Percentiles rank a stretch among this genome's conserved stretches.
These are phyloP conservation scores for Orius insidiosus DNA, from an alignment of 1,140 invertebrate genomes.

Conservation along the genomic window DNA sequence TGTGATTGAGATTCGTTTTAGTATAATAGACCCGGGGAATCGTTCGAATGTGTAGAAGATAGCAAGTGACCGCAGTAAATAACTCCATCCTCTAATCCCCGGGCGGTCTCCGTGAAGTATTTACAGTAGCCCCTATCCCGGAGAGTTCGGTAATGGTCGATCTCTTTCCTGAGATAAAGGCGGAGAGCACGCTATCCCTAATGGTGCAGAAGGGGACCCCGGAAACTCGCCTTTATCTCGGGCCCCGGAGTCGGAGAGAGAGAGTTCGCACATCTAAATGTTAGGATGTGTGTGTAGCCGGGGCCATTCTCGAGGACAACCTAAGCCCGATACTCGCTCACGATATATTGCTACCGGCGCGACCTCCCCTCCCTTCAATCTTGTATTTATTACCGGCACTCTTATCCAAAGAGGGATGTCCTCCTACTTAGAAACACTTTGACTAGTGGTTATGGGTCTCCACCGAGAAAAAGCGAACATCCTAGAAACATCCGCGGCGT, in stretches of 20 bases:
- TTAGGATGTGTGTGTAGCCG: neutral
- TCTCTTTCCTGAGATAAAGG: conserved; percentile 6
- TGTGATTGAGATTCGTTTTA: too few relatives aligned
- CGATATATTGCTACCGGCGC: conserved; percentile 1
- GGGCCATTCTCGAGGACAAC: neutral
- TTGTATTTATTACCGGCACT: conserved; percentile 4
- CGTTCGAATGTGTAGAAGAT: too few relatives aligned
- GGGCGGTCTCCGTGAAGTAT: conserved; percentile 7
- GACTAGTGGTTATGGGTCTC: conserved; percentile 5
- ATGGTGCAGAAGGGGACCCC: conserved; percentile 11
- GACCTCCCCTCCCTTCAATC: conserved; percentile 3
- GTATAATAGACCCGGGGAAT: too few relatives aligned
- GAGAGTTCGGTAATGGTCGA: conserved; percentile 11
- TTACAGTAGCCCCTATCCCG: conserved; percentile 10
- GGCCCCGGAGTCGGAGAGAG: neutral
- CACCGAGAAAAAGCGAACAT: neutral
- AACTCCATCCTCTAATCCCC: conserved; percentile 9
- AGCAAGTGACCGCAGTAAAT: conserved; percentile 5
- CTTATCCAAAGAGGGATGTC: conserved; percentile 3
- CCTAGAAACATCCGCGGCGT: neutral
- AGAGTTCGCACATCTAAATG: conserved; percentile 7
- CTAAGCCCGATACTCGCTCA: neutral
- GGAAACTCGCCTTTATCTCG: conserved; percentile 10
- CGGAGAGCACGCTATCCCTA: conserved; percentile 9
- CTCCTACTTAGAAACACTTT: neutral